Percentiles rank a stretch among this genome's conserved stretches.
These are phyloP conservation scores for Xestobium rufovillosum DNA, from an alignment of 2,888 invertebrate genomes.

Conservation along the genomic window DNA sequence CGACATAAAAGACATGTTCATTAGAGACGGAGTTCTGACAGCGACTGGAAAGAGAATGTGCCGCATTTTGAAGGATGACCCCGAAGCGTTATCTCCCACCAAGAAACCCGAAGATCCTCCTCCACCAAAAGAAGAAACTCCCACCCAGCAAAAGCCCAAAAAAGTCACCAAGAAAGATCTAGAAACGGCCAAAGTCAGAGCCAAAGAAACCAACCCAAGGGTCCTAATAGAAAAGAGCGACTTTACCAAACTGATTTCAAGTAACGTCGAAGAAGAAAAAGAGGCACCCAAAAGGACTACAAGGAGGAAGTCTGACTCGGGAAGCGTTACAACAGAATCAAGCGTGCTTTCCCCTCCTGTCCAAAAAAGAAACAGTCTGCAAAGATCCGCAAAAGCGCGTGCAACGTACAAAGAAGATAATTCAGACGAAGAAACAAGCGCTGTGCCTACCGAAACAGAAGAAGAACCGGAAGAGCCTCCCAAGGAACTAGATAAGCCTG, in stretches of 20 bases:
- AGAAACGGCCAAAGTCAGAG: constrained; percentile 17
- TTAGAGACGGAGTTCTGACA: constrained; percentile 55
- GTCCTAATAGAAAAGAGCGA: constrained; percentile 34
- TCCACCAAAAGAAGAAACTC: neutral
- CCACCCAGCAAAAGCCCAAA: neutral
- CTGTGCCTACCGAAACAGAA: neutral
- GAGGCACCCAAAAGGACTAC: constrained; percentile 17
- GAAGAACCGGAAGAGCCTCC: neutral
- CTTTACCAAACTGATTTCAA: constrained; percentile 29
- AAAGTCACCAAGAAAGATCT: neutral
- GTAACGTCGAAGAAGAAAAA: constrained; percentile 11
- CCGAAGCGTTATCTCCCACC: constrained; percentile 20
- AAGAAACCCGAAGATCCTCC: constrained; percentile 3
- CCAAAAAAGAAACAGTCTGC: neutral
- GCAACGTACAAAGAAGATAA: neutral
- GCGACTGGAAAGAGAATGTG: constrained; percentile 60
- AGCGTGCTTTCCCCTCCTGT: neutral
- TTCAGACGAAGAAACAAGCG: constrained; percentile 4
- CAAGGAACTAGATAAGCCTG: neutral
- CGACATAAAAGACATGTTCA: constrained; percentile 64
- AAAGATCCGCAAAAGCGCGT: neutral
- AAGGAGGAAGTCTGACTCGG: constrained; percentile 2
- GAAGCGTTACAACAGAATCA: neutral
- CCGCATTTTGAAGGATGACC: constrained; percentile 28
- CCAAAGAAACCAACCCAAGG: constrained; percentile 29